A percentile compares a stretch with the other conserved stretches of the same genome.
These are phyloP conservation scores for Drosophila lacertosa DNA, from an alignment of 1,140 invertebrate species.

Conservation along the genomic window DNA sequence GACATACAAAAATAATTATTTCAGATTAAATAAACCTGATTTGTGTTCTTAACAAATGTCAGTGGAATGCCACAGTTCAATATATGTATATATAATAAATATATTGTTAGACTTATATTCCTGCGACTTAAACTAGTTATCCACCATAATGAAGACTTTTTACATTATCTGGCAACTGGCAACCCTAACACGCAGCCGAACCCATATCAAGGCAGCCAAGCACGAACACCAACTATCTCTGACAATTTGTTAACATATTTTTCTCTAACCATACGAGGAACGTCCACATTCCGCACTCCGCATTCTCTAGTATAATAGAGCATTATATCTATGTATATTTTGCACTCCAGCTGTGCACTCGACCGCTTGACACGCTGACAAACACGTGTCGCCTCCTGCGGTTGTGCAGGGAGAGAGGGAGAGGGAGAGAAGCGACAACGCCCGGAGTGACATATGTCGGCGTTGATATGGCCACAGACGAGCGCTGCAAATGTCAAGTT, in stretches of 20 bases:
- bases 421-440: not conserved
- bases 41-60: not conserved
- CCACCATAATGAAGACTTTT: not conserved
- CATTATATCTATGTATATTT: slow-evolving; percentile 25
- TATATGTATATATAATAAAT: not conserved
- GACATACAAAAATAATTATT: not conserved
- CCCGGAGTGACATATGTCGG: slow-evolving; percentile 36
- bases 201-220: not conserved
- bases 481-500: slow-evolving; percentile 45
- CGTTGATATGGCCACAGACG: slow-evolving; percentile 25
- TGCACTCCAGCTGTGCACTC: slow-evolving; percentile 29
- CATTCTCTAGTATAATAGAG: slow-evolving; percentile 3
- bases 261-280: not conserved
- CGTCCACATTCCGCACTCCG: not conserved
- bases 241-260: slow-evolving; percentile 8
- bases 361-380: slow-evolving; percentile 40
- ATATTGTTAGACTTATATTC: not conserved
- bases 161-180: not conserved
- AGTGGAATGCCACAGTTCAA: not conserved
- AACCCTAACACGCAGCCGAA: not conserved
- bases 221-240: slow-evolving; percentile 3
- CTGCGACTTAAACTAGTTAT: not conserved
- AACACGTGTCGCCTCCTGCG: slow-evolving; percentile 34
- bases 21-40: not conserved
- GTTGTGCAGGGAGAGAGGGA: slow-evolving; percentile 7